Evolutionary conservation across 2,888 invertebrate species (phyloP).

Genomic region (Lysandra coridon): DNA sequence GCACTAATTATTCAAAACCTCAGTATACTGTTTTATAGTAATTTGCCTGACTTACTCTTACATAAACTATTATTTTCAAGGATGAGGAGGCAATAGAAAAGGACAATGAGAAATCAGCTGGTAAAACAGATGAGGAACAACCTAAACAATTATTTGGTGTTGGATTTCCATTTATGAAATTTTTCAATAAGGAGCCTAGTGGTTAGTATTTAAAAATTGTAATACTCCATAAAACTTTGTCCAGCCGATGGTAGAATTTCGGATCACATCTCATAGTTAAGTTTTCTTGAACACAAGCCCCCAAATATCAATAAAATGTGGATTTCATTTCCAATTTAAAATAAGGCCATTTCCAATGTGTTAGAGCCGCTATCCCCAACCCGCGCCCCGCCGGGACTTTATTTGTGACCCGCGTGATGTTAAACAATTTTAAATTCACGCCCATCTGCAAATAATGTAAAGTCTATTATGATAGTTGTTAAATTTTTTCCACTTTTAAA

Average conservation of each 20-base stretch:
- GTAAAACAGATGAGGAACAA: constrained; percentile 58
- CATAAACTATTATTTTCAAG: constrained; percentile 40
- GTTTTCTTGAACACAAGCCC: background rate
- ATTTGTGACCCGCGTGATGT: no score
- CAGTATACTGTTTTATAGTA: background rate
- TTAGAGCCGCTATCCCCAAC: no score
- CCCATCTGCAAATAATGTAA: no score
- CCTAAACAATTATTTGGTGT: constrained; percentile 66
- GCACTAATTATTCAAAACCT: background rate
- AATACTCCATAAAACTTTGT: background rate
- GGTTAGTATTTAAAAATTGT: constrained; percentile 47
- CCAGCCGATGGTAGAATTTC: background rate
- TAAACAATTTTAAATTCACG: no score
- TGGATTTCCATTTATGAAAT: constrained; percentile 66
- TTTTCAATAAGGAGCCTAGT: constrained; percentile 61
- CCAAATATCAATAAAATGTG: no score
- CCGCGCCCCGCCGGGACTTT: no score
- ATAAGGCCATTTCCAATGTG: no score
- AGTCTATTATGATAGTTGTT: no score
- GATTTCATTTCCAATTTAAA: no score
- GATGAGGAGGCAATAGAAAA: constrained; percentile 67
- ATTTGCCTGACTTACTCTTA: no score
- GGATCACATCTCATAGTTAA: background rate
- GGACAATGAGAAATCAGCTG: constrained; percentile 59
- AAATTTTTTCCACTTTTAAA: no score